Percentiles rank a stretch among this genome's conserved stretches.
phyloP scores from a whole-genome alignment of 2,888 invertebrate genomes.

The Osmoderma eremita region DNA sequence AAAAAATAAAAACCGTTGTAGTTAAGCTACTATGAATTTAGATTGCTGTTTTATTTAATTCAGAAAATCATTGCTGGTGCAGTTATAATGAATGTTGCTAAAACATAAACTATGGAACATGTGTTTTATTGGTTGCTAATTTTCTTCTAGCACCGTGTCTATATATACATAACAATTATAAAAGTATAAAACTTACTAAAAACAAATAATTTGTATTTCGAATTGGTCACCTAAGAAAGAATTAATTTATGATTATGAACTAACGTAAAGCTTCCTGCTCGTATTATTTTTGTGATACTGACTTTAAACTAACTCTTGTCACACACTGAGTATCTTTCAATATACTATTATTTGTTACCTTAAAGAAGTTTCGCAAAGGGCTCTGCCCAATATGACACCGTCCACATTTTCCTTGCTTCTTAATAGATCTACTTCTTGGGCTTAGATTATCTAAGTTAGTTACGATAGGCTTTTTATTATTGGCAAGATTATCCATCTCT shows the following conservation, averaged over 20 bases:
- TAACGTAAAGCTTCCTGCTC: not conserved
- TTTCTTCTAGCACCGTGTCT: no score
- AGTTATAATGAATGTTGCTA: no score
- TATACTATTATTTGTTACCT: conserved; percentile 48
- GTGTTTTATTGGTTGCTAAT: no score
- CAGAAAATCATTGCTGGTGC: no score
- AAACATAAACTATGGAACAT: no score
- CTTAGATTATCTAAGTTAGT: conserved; percentile 49
- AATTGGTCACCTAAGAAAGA: not conserved
- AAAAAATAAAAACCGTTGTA: no score
- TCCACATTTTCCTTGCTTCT: conserved; percentile 20
- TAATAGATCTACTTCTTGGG: conserved; percentile 36
- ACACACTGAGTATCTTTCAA: conserved; percentile 40
- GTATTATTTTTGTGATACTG: conserved; percentile 13
- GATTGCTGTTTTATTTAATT: no score
- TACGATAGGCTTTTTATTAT: conserved; percentile 53
- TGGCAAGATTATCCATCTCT: conserved; percentile 52
- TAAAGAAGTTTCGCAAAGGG: conserved; percentile 50
- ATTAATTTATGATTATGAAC: not conserved
- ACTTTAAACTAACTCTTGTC: conserved; percentile 30
- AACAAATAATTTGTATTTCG: not conserved
- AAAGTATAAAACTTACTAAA: not conserved
- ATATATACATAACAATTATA: no score
- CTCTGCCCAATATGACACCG: conserved; percentile 44
- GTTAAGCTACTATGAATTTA: no score